These are phyloP conservation scores for Sycophila texana DNA, from an alignment of 2,888 invertebrate species.

Conservation along the genomic window DNA sequence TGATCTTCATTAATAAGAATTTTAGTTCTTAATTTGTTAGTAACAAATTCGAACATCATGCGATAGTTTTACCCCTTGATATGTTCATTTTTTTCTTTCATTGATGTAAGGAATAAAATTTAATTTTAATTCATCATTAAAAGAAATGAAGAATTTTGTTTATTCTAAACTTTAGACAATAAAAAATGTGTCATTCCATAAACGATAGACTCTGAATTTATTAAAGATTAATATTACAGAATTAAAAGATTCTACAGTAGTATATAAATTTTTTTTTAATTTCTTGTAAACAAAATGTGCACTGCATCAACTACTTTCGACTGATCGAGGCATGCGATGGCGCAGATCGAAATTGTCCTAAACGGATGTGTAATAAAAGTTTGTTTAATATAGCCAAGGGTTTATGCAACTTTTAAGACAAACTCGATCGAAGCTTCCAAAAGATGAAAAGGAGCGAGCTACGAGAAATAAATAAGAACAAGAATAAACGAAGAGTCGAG, in stretches of 20 bases:
- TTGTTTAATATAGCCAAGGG: not conserved
- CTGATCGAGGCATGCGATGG: slow-evolving; percentile 44
- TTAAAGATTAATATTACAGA: too few relatives aligned
- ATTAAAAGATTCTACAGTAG: not conserved
- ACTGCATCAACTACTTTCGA: slow-evolving; percentile 25
- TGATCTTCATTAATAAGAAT: too few relatives aligned
- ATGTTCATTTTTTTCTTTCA: too few relatives aligned
- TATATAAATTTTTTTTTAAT: too few relatives aligned
- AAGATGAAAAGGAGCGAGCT: slow-evolving; percentile 27
- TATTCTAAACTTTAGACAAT: not conserved
- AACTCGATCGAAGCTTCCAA: slow-evolving; percentile 22
- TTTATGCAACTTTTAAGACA: slow-evolving; percentile 5
- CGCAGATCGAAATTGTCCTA: slow-evolving; percentile 40
- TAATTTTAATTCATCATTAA: not conserved
- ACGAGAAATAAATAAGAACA: slow-evolving; percentile 13
- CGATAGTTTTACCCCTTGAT: too few relatives aligned
- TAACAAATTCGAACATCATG: too few relatives aligned
- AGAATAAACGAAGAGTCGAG: not conserved
- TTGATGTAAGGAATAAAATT: too few relatives aligned
- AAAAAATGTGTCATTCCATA: not conserved
- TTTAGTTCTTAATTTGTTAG: too few relatives aligned
- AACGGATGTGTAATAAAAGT: not conserved
- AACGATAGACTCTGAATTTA: too few relatives aligned
- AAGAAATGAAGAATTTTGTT: slow-evolving; percentile 8
- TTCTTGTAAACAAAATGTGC: not conserved